Evolutionary conservation across 2,888 invertebrate species (phyloP), one percentile per base, ranked within the genome.

Genomic region (Dioctria rufipes): DNA sequence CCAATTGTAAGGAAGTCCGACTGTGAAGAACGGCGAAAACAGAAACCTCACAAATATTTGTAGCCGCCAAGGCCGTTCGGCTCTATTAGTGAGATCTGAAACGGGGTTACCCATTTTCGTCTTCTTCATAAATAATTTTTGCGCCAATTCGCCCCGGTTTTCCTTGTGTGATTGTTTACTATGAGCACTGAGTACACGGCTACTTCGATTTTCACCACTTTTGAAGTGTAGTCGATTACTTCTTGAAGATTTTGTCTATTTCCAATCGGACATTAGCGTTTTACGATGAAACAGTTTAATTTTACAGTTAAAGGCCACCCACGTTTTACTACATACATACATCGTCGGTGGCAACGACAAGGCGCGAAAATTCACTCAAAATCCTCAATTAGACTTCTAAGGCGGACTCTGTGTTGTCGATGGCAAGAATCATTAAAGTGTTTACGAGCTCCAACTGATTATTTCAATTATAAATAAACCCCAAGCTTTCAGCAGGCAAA

Each of bases 51-150:
- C 37, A n/a, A 54, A 54, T 54, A 54, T 54, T 54, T 4, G 54
- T 54, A 51, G 69, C 49, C 69, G 39, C 49, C 81, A 81, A 81
- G 81, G 81, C 51, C 81, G 81, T 81, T 78, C 67, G 77, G 69
- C 46, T 81, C 61, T 78, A 78, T 63, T 78, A 78, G 13, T 69
- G 69, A 80, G 61, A 43, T 54, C 37, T 25, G 13, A 39, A 80
- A 77, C 54, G 54, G 77, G 77, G 46, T 80, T 77, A 75, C 58
- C 75, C 37, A 66, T 9, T 66, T 65, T 42, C 39, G 25, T 40
- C 46, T n/a, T 37, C 25, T 69, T 39, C 69, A 49, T 54, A 4
- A 69, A 49, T n/a, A 51, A 42, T 49, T 69, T 51, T 69, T 39
- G 51, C 69, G 69, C 69, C 51, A 69, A 69, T 69, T 69, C 51